Base-by-base conservation (phyloP, 2,888 invertebrate genomes). In the Acleris laterana region DNA sequence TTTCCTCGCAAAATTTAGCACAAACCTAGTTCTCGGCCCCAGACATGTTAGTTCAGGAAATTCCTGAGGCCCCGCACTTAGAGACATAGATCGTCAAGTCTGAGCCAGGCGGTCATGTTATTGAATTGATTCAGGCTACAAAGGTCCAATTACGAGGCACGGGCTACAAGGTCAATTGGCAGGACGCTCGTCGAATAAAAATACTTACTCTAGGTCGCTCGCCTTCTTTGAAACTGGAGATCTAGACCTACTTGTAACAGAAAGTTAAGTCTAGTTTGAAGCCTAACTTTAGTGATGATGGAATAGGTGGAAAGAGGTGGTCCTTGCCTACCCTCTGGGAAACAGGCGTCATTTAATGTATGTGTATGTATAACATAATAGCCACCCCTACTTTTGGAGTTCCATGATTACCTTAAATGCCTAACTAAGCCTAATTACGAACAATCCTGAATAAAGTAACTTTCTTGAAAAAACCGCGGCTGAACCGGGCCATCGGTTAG, bases 81-180 rank as follows among this genome's bases (percentile, higher is more conserved):
- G 20, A 73, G 74, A 78, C 76, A 80, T 79, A 78, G 82, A 63
- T 25, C 13, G 25, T 50, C 28, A 50, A 55, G 55, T 48, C 77
- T 75, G 78, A 46, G 25, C 42, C 72, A 76, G 78, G 76, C 77
- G 77, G 72, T 70, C 77, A 74, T 82, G 81, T 87, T 85, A 87
- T 87, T 84, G 83, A 79, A 84, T 86, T 87, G 84, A 87, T 86
- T 80, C 81, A 73, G 75, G 72, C 79, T 81, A 89, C 89, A 90
- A 89, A 89, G 87, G 84, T 72, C 83, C 87, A 87, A 89, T 90
- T 88, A 89, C 80, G 78, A 76, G 73, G 80, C 83, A 81, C 83
- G 76, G 74, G 78, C 78, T 82, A 82, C 83, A 87, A 88, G 89
- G 86, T 85, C 85, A 83, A 82, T 85, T 78, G 81, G 76, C 77